phyloP scores from a whole-genome alignment of 1,140 invertebrate species.

The Pantala flavescens region DNA sequence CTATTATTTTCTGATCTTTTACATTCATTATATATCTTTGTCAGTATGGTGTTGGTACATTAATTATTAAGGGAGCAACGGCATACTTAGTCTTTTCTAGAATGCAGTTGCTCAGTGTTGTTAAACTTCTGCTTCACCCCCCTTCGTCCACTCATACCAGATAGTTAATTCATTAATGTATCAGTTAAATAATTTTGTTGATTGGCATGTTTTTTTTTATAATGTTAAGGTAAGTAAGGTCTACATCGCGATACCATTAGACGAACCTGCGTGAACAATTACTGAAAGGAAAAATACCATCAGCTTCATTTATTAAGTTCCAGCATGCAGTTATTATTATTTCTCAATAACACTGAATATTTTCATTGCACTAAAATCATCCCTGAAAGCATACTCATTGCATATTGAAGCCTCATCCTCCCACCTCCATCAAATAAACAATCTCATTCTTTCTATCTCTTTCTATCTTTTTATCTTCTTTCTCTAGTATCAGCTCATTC shows the following conservation, averaged over 20 bases:
- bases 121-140: not conserved
- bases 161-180: not conserved
- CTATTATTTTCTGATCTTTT: slow-evolving; percentile 12
- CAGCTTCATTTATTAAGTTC: slow-evolving; percentile 11
- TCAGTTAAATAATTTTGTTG: not conserved
- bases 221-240: not conserved
- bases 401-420: not conserved
- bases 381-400: not conserved
- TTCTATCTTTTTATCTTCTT: slow-evolving; percentile 16
- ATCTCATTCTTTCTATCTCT: slow-evolving; percentile 17
- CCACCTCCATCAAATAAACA: not conserved
- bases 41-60: slow-evolving; percentile 9
- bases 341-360: slow-evolving; percentile 5
- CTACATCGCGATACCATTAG: not conserved
- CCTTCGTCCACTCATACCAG: not conserved
- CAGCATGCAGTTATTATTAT: not conserved
- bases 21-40: slow-evolving; percentile 7
- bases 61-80: slow-evolving; percentile 1
- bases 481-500: not conserved
- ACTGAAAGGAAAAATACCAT: not conserved
- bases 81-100: slow-evolving; percentile 6
- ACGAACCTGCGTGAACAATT: not conserved
- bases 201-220: not conserved
- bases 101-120: slow-evolving; percentile 1
- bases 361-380: slow-evolving; percentile 7